Evolutionary conservation across 1,140 invertebrate species (phyloP), one percentile per base, ranked within the genome.

Genomic region (Procambarus clarkii): DNA sequence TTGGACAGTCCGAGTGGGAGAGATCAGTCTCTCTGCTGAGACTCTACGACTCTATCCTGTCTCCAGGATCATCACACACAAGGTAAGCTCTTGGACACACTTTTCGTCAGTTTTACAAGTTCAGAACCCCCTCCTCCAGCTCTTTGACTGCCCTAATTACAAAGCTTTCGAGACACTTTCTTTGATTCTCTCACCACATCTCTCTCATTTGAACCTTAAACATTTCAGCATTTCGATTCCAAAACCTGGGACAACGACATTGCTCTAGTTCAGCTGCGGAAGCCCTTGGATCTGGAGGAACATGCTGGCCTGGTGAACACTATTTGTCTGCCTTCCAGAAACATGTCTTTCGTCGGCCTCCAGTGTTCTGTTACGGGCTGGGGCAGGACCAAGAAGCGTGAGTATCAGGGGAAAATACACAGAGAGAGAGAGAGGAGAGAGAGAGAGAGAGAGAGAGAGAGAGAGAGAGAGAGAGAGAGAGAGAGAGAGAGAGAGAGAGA

Each of bases 191-290:
- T n/a, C 11, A 11, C 18, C 50, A 44, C 78, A 11, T 48, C 21
- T 58, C 45, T 8, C 74, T 77, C 45, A 80, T 64, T 11, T n/a
- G 13, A 3, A 78, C 13, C 2, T 21, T 34, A 5, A 44, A 18
- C 9, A 15, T 60, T 71, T 5, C 90, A 91, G 90, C 69, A 69
- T 84, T 91, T 89, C 60, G 84, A 90, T 46, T 8, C 81, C 13
- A 86, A 74, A 9, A 92, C 92, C 8, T 89, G 86, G 86, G 87
- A 92, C 48, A 89, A 92, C 50, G 92, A 92, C 87, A 90, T 92
- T 1, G 92, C 92, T 21, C 83, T 92, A 48, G 87, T 92, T 3
- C 85, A 82, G 74, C 92, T 92, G 0, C 45, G 90, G 46, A 46
- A 58, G 64, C 84, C 84, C 15, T 77, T 91, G 46, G 79, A 86